Percentiles rank a stretch among this genome's conserved stretches.
Conservation (phyloP, 1,140 invertebrate species). For the Drosophila santomea region DNA sequence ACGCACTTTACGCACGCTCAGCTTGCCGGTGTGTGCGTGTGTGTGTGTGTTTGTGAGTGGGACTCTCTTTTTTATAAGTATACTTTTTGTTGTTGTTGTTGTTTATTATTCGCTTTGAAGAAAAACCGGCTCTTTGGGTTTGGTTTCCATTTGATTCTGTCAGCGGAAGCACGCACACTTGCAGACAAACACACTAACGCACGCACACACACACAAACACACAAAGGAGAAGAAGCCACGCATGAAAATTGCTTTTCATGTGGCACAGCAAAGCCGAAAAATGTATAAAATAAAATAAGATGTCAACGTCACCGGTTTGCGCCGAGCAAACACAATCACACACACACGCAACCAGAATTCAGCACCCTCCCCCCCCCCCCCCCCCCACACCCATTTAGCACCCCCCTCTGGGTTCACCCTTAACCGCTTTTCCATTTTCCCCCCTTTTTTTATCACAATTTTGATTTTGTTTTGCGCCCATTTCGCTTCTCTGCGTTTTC, state of each 20-base stretch:
- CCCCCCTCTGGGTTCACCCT: constrained; percentile 17
- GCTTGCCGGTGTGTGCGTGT: constrained; percentile 16
- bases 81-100: constrained; percentile 13
- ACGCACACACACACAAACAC: background rate
- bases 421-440: constrained; percentile 26
- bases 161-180: constrained; percentile 68
- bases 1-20: constrained; percentile 80
- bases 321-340: constrained; percentile 3
- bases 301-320: constrained; percentile 69
- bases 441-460: constrained; percentile 40
- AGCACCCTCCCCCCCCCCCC: background rate
- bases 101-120: constrained; percentile 58
- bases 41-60: constrained; percentile 20
- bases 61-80: constrained; percentile 14
- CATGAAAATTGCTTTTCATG: constrained; percentile 81
- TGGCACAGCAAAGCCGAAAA: constrained; percentile 41
- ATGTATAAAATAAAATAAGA: constrained; percentile 52
- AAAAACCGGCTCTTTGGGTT: constrained; percentile 75
- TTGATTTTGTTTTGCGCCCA: constrained; percentile 55
- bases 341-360: background rate
- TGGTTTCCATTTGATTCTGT: constrained; percentile 48
- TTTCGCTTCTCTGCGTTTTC: constrained; percentile 38
- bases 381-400: constrained; percentile 20
- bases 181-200: constrained; percentile 17
- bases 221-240: constrained; percentile 72